These are phyloP conservation scores for Muntiacus muntjak DNA, from an alignment of 2,113 vertebrate genomes.

Conservation along the genomic window DNA sequence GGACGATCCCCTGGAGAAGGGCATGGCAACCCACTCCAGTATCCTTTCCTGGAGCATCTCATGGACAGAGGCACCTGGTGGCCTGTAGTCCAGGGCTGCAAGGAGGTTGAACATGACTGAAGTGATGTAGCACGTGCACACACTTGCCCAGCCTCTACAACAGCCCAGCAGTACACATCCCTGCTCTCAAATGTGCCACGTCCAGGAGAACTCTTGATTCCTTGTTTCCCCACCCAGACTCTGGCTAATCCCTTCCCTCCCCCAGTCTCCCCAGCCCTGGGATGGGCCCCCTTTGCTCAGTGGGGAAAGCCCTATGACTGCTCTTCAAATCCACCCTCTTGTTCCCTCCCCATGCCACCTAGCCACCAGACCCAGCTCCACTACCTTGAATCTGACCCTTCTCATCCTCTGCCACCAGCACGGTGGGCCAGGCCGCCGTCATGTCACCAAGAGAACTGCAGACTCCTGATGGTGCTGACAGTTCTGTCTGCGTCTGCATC, in stretches of 20 bases:
- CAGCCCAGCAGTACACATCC: neutral
- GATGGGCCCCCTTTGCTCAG: neutral
- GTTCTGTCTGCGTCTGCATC: neutral
- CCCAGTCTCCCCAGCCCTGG: neutral
- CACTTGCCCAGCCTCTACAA: neutral
- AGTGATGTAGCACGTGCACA: rapidly evolving
- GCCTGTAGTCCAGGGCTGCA: neutral
- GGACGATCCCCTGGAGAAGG: neutral
- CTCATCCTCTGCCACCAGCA: neutral
- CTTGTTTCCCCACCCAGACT: neutral
- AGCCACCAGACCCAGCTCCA: neutral
- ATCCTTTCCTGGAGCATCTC: neutral
- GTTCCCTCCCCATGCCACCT: neutral
- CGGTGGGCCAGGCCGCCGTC: neutral
- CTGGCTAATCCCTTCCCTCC: neutral
- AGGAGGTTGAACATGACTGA: neutral
- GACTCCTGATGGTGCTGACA: neutral
- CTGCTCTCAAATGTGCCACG: neutral
- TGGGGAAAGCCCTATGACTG: neutral
- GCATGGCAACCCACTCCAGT: neutral
- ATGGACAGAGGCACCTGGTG: neutral
- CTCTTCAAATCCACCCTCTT: neutral
- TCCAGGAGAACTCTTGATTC: neutral
- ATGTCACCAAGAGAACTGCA: neutral
- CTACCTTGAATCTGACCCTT: neutral